These are phyloP conservation scores for Florisuga fusca DNA, from an alignment of 2,797 vertebrate species.

Conservation along the genomic window DNA sequence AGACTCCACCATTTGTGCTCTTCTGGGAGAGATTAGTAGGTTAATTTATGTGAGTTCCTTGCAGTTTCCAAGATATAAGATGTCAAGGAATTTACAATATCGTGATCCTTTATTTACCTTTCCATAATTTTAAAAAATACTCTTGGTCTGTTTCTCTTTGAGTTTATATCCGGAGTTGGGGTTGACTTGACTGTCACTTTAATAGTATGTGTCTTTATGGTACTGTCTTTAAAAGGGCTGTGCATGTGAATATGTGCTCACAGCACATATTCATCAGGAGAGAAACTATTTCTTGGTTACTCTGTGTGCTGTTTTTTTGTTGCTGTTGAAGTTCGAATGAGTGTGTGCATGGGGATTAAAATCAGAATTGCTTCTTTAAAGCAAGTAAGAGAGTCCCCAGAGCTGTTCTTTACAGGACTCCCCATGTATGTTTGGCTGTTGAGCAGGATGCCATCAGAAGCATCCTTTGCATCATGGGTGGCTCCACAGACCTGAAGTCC, in stretches of 20 bases:
- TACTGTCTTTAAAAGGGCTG: neutral
- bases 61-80: neutral
- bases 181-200: neutral
- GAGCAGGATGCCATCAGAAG: neutral
- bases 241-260: neutral
- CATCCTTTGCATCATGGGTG: neutral
- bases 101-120: slow-evolving; percentile 5
- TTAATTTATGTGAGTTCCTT: slow-evolving; percentile 35
- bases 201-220: neutral
- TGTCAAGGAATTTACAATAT: neutral
- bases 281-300: slow-evolving; percentile 6
- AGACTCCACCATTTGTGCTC: neutral
- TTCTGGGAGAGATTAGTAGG: slow-evolving; percentile 18
- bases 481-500: neutral
- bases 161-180: slow-evolving; percentile 7
- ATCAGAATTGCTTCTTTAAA: neutral
- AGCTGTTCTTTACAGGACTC: neutral
- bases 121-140: neutral
- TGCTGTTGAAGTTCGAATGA: neutral
- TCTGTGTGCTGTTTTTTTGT: neutral
- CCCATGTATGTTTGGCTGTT: neutral
- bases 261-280: slow-evolving; percentile 2
- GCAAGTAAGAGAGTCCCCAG: neutral
- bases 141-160: slow-evolving; percentile 31
- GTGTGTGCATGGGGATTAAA: neutral